Percentiles rank a stretch among this genome's conserved stretches.
Evolutionary conservation across 1,140 invertebrate species (phyloP).

Genomic region (Zaprionus taronus): DNA sequence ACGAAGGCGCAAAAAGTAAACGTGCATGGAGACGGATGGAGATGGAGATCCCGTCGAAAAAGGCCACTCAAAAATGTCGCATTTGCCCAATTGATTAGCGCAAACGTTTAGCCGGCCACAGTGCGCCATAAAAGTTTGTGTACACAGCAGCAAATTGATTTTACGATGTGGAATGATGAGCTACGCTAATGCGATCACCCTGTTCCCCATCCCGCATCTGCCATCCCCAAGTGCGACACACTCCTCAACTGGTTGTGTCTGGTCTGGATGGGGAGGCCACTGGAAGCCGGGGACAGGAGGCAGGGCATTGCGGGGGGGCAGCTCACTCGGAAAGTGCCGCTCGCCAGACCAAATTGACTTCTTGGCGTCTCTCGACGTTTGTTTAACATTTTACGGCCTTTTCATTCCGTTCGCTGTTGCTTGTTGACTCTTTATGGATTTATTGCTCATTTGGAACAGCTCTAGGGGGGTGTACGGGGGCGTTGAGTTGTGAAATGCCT

Average conservation of each 20-base stretch:
- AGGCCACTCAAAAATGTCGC: slow-evolving; percentile 37
- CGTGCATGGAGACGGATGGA: not conserved
- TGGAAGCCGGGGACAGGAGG: not conserved
- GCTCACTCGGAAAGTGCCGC: not conserved
- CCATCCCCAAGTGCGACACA: not conserved
- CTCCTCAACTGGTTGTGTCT: slow-evolving; percentile 32
- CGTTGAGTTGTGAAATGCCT: slow-evolving; percentile 2
- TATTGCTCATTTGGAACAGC: slow-evolving; percentile 25
- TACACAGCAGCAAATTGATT: slow-evolving; percentile 53
- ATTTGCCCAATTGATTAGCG: slow-evolving; percentile 53
- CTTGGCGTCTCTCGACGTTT: slow-evolving; percentile 30
- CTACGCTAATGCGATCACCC: slow-evolving; percentile 24
- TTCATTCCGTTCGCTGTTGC: slow-evolving; percentile 21
- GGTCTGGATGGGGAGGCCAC: slow-evolving; percentile 1
- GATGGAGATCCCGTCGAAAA: slow-evolving; percentile 14
- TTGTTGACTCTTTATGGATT: slow-evolving; percentile 38
- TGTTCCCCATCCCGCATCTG: not conserved
- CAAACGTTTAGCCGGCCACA: slow-evolving; percentile 31
- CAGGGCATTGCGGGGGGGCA: not conserved
- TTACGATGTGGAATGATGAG: slow-evolving; percentile 46
- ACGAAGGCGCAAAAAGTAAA: slow-evolving; percentile 40
- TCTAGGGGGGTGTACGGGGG: not conserved
- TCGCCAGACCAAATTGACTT: slow-evolving; percentile 32
- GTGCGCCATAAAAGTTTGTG: slow-evolving; percentile 49
- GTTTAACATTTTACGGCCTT: slow-evolving; percentile 35